Evolutionary conservation across 2,113 vertebrate species (phyloP).

Genomic region (Bambusicola thoracicus): DNA sequence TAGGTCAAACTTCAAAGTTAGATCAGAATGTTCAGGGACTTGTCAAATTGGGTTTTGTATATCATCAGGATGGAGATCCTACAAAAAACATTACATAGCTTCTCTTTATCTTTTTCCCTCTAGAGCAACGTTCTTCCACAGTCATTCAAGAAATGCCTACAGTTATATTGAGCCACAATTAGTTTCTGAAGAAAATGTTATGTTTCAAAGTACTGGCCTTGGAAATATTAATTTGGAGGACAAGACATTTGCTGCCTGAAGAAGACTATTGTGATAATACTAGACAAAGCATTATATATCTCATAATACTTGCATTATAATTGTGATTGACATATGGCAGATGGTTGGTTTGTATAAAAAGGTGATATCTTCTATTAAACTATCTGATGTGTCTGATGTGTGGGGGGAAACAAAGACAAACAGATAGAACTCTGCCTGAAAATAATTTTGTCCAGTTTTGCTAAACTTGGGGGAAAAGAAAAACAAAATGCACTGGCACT

Average conservation of each 20-base stretch:
- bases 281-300: not conserved
- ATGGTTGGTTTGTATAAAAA: not conserved
- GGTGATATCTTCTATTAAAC: fast-evolving
- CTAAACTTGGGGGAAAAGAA: not conserved
- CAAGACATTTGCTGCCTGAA: not conserved
- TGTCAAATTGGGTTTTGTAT: too few relatives aligned
- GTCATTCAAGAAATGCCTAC: too few relatives aligned
- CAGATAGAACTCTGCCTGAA: not conserved
- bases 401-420: not conserved
- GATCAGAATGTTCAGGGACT: too few relatives aligned
- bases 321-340: not conserved
- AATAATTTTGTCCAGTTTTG: not conserved
- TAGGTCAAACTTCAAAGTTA: too few relatives aligned
- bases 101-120: too few relatives aligned
- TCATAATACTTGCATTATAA: not conserved
- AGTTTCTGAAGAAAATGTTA: not conserved
- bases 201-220: not conserved
- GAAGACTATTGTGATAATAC: not conserved
- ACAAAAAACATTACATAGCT: too few relatives aligned
- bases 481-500: not conserved
- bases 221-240: not conserved
- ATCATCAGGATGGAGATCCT: too few relatives aligned
- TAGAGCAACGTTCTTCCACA: too few relatives aligned
- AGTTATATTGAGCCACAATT: too few relatives aligned
- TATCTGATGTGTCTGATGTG: not conserved